Base-by-base conservation (phyloP, 2,888 invertebrate species). In the Troides aeacus region DNA sequence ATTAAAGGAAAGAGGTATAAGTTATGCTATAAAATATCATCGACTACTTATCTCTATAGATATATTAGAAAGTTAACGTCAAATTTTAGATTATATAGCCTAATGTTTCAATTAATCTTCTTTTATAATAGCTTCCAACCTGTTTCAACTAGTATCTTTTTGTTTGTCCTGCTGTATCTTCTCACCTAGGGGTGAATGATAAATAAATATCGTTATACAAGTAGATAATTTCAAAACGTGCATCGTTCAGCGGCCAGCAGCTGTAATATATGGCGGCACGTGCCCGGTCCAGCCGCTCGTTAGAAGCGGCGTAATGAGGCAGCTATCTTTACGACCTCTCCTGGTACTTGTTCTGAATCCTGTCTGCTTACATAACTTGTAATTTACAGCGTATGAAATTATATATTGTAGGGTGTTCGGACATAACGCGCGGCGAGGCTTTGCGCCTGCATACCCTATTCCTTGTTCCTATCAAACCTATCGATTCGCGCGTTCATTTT, bases 241-340 rank as follows among this genome's bases (percentile, higher is more conserved):
- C 59, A 63, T 66, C 24, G 23, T 64, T 65, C 42, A 15, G 46
- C 46, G 46, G 46, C 46, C 59, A 64, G 68, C 62, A 36, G n/a
- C 50, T 24, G 17, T 58, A 73, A 71, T 64, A 71, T 70, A 72
- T 65, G 66, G 65, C 53, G 69, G 84, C 87, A 85, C 86, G 86
- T 86, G 86, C 86, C 80, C 79, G 59, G 66, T 72, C 75, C 72
- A 73, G 61, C 73, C 76, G 79, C 84, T 88, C 84, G 88, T 88
- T 89, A 87, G 80, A 75, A 74, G 76, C 70, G 71, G 74, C 78
- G 84, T 87, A 90, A 89, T 90, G 88, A 89, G 85, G 79, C 78
- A 75, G 75, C 79, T 76, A 78, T 85, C 85, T 88, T 88, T 89
- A 87, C 82, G 86, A 83, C 82, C 79, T 82, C 82, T 81, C 81